Evolutionary conservation across 2,888 invertebrate genomes (phyloP).

Genomic region (Seira musarum): DNA sequence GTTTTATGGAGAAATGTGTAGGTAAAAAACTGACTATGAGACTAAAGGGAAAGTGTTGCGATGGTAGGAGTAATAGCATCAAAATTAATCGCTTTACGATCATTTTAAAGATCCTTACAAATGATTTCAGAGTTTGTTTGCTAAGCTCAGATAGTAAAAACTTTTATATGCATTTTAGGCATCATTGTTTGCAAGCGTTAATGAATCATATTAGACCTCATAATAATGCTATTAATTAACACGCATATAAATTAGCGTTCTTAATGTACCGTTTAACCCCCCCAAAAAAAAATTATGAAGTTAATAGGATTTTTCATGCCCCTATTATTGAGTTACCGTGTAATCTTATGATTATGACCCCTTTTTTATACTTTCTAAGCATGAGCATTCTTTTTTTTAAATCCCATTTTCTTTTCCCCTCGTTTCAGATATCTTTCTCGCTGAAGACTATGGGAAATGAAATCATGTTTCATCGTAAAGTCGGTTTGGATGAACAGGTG

Average conservation of each 20-base stretch:
- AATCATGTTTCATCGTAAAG: conserved; percentile 81
- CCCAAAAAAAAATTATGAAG: neutral
- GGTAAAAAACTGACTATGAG: no score
- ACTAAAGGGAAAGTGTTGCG: neutral
- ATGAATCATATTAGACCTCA: neutral
- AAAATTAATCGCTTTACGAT: conserved; percentile 31
- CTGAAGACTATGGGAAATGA: conserved; percentile 93
- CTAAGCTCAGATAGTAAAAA: no score
- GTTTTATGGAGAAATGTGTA: neutral
- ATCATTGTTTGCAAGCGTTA: neutral
- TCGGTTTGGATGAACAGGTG: conserved; percentile 82
- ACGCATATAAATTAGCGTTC: neutral
- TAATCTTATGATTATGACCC: no score
- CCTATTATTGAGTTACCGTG: neutral
- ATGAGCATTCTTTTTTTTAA: neutral
- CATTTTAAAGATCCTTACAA: neutral
- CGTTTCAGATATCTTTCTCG: conserved; percentile 76
- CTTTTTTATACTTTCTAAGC: no score
- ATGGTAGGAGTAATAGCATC: neutral
- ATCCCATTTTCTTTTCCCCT: conserved; percentile 54
- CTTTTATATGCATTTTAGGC: neutral
- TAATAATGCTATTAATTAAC: neutral
- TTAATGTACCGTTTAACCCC: neutral
- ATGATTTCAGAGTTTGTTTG: neutral
- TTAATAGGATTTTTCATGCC: neutral